Evolutionary conservation across 2,888 invertebrate species (phyloP).

Genomic region (Drepana falcataria): DNA sequence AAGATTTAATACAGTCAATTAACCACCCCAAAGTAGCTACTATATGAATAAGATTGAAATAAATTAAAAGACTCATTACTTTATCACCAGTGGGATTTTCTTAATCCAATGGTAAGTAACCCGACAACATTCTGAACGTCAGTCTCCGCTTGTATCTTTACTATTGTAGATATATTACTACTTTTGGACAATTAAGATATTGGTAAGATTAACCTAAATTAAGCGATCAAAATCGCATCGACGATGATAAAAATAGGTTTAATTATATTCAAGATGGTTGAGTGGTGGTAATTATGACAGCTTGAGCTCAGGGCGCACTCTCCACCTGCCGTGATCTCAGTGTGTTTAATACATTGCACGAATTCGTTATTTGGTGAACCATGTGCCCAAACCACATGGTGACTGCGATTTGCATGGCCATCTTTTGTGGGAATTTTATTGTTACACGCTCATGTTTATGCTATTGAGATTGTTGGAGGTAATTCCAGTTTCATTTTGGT

Average conservation of each 20-base stretch:
- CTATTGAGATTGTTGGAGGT: neutral
- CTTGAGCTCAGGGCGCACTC: constrained; percentile 35
- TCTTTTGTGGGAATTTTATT: constrained; percentile 2
- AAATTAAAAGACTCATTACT: too few relatives aligned
- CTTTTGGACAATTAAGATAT: too few relatives aligned
- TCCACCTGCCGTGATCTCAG: constrained; percentile 30
- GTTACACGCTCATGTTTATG: constrained; percentile 1
- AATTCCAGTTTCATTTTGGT: neutral
- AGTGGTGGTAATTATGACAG: constrained; percentile 51
- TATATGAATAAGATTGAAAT: too few relatives aligned
- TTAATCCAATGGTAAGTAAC: too few relatives aligned
- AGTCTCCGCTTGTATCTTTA: too few relatives aligned
- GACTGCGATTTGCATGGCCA: constrained; percentile 6
- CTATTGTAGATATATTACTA: too few relatives aligned
- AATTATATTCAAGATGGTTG: constrained; percentile 37
- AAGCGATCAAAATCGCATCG: neutral
- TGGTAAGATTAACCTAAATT: neutral
- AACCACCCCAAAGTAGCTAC: too few relatives aligned
- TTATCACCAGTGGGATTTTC: too few relatives aligned
- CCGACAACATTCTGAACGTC: too few relatives aligned
- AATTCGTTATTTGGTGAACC: constrained; percentile 25
- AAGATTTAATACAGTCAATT: too few relatives aligned
- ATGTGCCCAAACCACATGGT: constrained; percentile 20
- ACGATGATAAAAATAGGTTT: constrained; percentile 32
- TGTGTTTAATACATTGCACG: constrained; percentile 11